phyloP scores from a whole-genome alignment of 1,140 invertebrate species.

The Dolichoris vasculosae region DNA sequence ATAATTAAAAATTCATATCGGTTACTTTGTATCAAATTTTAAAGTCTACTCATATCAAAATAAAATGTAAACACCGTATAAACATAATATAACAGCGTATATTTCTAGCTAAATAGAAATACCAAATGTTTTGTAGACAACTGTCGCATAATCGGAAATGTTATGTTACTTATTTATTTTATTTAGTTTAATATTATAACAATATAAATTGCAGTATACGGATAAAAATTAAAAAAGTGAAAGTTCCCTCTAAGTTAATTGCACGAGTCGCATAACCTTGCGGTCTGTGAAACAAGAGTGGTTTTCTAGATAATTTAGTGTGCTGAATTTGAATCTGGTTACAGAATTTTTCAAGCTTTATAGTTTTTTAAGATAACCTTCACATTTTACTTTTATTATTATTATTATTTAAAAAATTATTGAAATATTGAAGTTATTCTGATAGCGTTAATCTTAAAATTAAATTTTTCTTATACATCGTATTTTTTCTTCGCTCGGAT shows the following conservation, averaged over 20 bases:
- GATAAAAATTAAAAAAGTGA: conserved; percentile 13
- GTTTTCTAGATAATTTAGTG: conserved; percentile 13
- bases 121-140: background rate
- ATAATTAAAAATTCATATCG: no score
- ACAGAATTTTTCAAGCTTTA: background rate
- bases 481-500: no score
- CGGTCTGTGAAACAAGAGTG: conserved; percentile 20
- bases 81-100: no score
- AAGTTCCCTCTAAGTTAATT: background rate
- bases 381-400: no score
- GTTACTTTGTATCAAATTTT: no score
- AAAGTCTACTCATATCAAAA: background rate
- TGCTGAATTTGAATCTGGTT: background rate
- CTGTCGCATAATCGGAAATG: background rate
- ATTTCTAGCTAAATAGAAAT: background rate
- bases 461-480: no score
- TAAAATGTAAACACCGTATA: background rate
- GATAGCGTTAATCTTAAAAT: no score
- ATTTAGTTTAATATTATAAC: conserved; percentile 4
- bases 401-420: no score
- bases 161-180: background rate
- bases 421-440: no score
- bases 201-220: background rate
- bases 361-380: background rate
- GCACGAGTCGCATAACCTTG: background rate